phyloP scores from a whole-genome alignment of 2,113 vertebrate species.

The Limnothrissa miodon region DNA sequence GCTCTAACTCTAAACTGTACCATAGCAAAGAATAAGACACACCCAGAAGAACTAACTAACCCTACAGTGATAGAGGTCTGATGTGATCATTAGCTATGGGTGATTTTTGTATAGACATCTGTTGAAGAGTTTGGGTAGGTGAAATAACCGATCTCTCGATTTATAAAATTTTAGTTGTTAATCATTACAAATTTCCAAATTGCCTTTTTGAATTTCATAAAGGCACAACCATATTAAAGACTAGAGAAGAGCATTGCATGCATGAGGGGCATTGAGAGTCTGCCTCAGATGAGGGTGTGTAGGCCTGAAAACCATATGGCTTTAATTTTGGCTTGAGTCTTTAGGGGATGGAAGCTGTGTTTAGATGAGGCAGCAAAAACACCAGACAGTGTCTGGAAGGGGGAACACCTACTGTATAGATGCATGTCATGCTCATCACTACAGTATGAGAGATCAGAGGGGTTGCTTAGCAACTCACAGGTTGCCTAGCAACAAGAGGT shows the following conservation, averaged over 20 bases:
- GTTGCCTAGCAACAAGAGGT: conserved; percentile 4
- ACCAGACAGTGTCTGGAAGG: neutral
- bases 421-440: neutral
- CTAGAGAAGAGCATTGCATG: neutral
- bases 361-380: neutral
- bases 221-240: neutral
- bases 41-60: neutral
- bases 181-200: too few relatives aligned
- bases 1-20: neutral
- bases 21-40: neutral
- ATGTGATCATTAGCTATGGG: neutral
- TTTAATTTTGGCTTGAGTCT: neutral
- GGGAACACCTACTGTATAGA: neutral
- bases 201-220: too few relatives aligned
- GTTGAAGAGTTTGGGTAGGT: neutral
- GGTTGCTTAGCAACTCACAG: neutral
- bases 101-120: neutral
- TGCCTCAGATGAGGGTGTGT: neutral
- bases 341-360: neutral
- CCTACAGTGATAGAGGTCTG: neutral
- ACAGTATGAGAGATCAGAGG: neutral
- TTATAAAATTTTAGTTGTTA: too few relatives aligned
- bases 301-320: neutral
- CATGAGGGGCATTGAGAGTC: neutral
- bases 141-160: too few relatives aligned